Evolutionary conservation across 2,113 vertebrate species (phyloP).

Genomic region (Riparia riparia): DNA sequence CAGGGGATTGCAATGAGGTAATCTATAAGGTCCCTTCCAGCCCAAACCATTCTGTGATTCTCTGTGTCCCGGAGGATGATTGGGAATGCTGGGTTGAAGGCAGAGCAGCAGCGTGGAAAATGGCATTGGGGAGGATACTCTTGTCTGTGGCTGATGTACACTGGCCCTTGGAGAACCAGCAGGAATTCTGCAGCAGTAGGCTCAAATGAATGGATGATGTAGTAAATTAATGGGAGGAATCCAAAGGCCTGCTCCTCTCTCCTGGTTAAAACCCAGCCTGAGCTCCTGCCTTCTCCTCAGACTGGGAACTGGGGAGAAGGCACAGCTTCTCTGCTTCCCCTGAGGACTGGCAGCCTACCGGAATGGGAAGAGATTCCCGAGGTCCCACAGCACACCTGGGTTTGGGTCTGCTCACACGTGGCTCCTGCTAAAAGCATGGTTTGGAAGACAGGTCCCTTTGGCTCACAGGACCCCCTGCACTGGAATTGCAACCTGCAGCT

Average conservation of each 20-base stretch:
- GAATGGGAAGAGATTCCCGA: accelerated
- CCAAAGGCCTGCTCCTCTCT: not conserved
- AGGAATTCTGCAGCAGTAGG: not conserved
- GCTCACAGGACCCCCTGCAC: accelerated
- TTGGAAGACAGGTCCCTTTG: not conserved
- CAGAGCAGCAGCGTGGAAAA: not conserved
- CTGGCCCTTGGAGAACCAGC: not conserved
- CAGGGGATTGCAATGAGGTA: not conserved
- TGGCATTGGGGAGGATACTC: accelerated
- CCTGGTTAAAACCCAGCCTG: not conserved
- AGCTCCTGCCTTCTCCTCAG: not conserved
- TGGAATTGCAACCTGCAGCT: not conserved
- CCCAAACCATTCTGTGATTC: not conserved
- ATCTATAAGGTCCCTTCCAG: not conserved
- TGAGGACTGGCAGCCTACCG: not conserved
- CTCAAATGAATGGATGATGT: not conserved
- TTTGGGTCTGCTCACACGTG: not conserved
- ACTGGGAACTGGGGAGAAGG: not conserved
- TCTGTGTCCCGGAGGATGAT: not conserved
- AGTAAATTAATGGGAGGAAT: not conserved
- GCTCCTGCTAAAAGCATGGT: not conserved
- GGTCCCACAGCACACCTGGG: not conserved
- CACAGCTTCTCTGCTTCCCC: not conserved
- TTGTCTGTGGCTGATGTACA: not conserved
- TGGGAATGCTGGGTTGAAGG: not conserved